Evolutionary conservation across 2,113 vertebrate species (phyloP).

Genomic region (Todiramphus chloris): DNA sequence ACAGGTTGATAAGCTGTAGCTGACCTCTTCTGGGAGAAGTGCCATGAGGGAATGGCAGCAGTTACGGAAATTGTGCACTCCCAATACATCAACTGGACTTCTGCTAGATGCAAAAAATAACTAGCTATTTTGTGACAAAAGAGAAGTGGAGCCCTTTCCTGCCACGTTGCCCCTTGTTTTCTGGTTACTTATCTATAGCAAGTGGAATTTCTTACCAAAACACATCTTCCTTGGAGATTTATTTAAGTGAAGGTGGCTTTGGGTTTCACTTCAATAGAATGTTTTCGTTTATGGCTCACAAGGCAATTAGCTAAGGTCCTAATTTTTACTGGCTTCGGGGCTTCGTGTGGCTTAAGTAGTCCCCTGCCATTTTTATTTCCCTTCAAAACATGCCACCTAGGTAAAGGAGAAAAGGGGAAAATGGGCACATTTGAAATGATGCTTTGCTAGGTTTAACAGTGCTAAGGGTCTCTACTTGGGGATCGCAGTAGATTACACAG

Average conservation of each 20-base stretch:
- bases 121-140: neutral
- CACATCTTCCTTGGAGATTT: fast-evolving
- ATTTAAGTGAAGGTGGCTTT: neutral
- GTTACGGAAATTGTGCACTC: neutral
- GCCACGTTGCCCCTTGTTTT: fast-evolving
- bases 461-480: neutral
- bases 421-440: neutral
- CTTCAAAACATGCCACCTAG: neutral
- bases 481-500: neutral
- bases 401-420: neutral
- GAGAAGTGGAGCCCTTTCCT: neutral
- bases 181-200: neutral
- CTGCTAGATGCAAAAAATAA: neutral
- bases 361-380: neutral
- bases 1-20: neutral
- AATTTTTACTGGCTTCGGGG: neutral
- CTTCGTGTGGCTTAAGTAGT: neutral
- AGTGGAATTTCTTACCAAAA: neutral
- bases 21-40: neutral
- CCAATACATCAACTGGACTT: neutral
- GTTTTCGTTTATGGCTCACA: neutral
- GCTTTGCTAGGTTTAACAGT: neutral
- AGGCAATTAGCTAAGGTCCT: neutral
- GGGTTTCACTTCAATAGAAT: neutral
- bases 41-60: neutral